Percentiles rank a stretch among this genome's conserved stretches.
These are phyloP conservation scores for Drosophila dives DNA, from an alignment of 2,888 invertebrate genomes.

Conservation along the genomic window DNA sequence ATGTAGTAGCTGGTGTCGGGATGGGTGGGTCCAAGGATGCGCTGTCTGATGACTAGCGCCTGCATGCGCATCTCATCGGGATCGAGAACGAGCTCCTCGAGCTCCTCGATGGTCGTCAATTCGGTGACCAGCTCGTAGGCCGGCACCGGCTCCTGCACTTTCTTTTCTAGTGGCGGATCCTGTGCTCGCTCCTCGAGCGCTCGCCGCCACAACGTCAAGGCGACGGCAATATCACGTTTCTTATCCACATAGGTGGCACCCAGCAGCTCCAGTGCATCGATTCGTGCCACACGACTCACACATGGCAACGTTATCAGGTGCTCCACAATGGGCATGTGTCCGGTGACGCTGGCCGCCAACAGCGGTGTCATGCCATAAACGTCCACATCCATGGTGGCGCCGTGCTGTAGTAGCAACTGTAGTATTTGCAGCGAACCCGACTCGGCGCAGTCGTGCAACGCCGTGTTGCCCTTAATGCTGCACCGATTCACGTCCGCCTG, in stretches of 20 bases:
- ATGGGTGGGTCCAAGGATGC: conserved; percentile 96
- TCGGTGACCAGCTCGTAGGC: conserved; percentile 96
- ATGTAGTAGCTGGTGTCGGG: conserved; percentile 99
- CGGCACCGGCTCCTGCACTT: conserved; percentile 89
- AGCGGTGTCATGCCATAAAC: conserved; percentile 98
- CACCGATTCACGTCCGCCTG: conserved; percentile 97
- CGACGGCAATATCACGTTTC: conserved; percentile 96
- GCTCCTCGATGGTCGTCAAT: conserved; percentile 90
- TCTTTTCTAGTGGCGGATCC: conserved; percentile 90
- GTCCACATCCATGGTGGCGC: conserved; percentile 97
- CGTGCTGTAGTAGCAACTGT: conserved; percentile 93
- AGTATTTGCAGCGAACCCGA: conserved; percentile 97
- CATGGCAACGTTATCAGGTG: conserved; percentile 92
- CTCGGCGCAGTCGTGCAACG: conserved; percentile 99
- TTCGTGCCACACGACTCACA: conserved; percentile 91
- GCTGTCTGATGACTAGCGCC: conserved; percentile 94
- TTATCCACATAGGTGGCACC: conserved; percentile 99
- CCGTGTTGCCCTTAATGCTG: conserved; percentile 95
- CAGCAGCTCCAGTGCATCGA: conserved; percentile 95
- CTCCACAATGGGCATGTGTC: conserved; percentile 96
- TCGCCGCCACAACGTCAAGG: conserved; percentile 94
- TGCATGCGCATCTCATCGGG: conserved; percentile 99
- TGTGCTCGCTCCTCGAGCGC: conserved; percentile 94
- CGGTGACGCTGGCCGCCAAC: conserved; percentile 96
- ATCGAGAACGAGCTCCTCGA: conserved; percentile 95